Percentiles rank a stretch among this genome's conserved stretches.
phyloP scores from a whole-genome alignment of 2,113 vertebrate species.

The Barnardius zonarius region DNA sequence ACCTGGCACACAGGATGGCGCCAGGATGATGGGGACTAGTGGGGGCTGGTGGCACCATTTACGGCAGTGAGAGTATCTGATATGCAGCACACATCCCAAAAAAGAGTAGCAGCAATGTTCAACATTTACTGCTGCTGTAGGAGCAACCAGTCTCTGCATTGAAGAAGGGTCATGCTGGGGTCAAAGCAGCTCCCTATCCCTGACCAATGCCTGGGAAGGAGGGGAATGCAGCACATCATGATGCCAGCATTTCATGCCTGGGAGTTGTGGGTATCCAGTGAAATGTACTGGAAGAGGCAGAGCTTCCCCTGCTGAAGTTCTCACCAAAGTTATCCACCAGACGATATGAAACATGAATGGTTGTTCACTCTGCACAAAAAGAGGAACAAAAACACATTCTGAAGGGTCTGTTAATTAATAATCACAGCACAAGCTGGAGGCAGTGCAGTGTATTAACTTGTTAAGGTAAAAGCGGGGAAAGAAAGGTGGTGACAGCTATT shows the following conservation, averaged over 20 bases:
- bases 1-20: rapidly evolving
- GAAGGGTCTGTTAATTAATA: constrained; percentile 7
- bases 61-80: background rate
- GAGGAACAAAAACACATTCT: background rate
- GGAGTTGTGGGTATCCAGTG: rapidly evolving
- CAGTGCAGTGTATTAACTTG: background rate
- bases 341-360: rapidly evolving
- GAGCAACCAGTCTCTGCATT: background rate
- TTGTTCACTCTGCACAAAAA: background rate
- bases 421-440: constrained; percentile 9
- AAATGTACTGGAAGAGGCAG: background rate
- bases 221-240: background rate
- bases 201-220: rapidly evolving
- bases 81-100: background rate
- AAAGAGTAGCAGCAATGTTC: background rate
- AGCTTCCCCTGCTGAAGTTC: background rate
- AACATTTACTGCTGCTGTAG: background rate
- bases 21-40: rapidly evolving
- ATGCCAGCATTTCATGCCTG: rapidly evolving
- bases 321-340: background rate
- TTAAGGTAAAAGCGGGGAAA: constrained; percentile 3
- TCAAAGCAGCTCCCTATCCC: background rate
- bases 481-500: constrained; percentile 43
- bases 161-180: too few species aligned
- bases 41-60: rapidly evolving